Percentiles rank a stretch among this genome's conserved stretches.
These are phyloP conservation scores for Drosophila melanica DNA, from an alignment of 1,140 invertebrate genomes.

Conservation along the genomic window DNA sequence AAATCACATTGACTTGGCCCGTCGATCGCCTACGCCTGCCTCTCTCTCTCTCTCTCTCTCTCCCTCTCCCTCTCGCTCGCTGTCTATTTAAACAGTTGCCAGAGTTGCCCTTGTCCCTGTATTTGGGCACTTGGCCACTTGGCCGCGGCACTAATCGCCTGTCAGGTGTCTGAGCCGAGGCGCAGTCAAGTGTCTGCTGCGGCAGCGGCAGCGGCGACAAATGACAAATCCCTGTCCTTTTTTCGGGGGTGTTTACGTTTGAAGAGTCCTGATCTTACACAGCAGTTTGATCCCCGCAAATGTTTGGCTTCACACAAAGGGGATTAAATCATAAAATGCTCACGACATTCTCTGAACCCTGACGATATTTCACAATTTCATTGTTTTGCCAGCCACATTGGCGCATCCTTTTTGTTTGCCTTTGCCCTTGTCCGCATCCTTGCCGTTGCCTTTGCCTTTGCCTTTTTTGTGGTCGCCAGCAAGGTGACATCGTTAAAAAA, in stretches of 20 bases:
- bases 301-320: slow-evolving; percentile 73
- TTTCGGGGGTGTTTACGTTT: slow-evolving; percentile 57
- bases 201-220: slow-evolving; percentile 44
- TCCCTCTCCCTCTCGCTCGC: too few relatives aligned
- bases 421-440: background rate
- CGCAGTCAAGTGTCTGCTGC: slow-evolving; percentile 47
- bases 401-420: slow-evolving; percentile 54
- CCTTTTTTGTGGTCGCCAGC: background rate
- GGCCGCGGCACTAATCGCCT: slow-evolving; percentile 40
- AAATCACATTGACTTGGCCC: slow-evolving; percentile 61
- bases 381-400: slow-evolving; percentile 73
- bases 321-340: slow-evolving; percentile 73
- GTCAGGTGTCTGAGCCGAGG: slow-evolving; percentile 46
- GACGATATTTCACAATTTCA: slow-evolving; percentile 62
- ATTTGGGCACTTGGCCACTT: slow-evolving; percentile 13
- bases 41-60: too few relatives aligned
- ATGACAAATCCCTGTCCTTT: slow-evolving; percentile 44
- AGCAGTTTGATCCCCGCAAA: slow-evolving; percentile 51
- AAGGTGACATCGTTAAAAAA: slow-evolving; percentile 57
- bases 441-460: slow-evolving; percentile 1
- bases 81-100: too few relatives aligned
- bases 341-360: slow-evolving; percentile 56
- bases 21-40: slow-evolving; percentile 2
- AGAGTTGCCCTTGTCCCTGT: slow-evolving; percentile 10
- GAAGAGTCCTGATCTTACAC: slow-evolving; percentile 38